Evolutionary conservation across 2,888 invertebrate species (phyloP).

Genomic region (Rutpela maculata): DNA sequence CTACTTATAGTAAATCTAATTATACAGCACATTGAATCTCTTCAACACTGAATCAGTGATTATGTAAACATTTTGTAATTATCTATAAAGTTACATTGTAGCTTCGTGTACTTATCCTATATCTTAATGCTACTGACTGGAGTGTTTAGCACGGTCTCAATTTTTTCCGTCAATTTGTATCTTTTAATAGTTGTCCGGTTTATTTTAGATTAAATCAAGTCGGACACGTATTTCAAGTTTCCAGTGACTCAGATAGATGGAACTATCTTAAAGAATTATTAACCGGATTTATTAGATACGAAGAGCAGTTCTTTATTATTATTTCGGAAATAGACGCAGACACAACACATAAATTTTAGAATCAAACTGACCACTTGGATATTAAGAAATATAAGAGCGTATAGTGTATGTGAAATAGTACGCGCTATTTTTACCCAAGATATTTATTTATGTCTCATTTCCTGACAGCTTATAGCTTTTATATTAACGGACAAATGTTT

Average conservation of each 20-base stretch:
- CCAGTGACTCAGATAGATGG: not conserved
- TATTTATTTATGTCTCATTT: constrained; percentile 22
- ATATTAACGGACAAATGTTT: constrained; percentile 26
- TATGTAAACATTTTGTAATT: too few species aligned
- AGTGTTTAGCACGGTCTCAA: not conserved
- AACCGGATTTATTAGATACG: not conserved
- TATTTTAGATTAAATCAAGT: not conserved
- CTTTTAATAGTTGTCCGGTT: not conserved
- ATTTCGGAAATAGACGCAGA: not conserved
- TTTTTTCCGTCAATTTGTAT: not conserved
- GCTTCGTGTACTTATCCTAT: not conserved
- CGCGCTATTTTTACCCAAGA: constrained; percentile 1
- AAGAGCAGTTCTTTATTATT: not conserved
- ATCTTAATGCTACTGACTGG: not conserved
- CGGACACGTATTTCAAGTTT: not conserved
- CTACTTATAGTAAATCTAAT: too few species aligned
- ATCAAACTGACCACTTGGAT: not conserved
- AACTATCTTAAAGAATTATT: not conserved
- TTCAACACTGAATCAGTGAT: too few species aligned
- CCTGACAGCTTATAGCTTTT: constrained; percentile 16
- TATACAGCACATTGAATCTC: too few species aligned
- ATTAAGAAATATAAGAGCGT: not conserved
- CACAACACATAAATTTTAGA: not conserved
- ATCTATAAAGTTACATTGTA: too few species aligned
- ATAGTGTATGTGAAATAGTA: not conserved